Base-by-base conservation (phyloP, 1,140 invertebrate species). In the Brachionus calyciflorus region DNA sequence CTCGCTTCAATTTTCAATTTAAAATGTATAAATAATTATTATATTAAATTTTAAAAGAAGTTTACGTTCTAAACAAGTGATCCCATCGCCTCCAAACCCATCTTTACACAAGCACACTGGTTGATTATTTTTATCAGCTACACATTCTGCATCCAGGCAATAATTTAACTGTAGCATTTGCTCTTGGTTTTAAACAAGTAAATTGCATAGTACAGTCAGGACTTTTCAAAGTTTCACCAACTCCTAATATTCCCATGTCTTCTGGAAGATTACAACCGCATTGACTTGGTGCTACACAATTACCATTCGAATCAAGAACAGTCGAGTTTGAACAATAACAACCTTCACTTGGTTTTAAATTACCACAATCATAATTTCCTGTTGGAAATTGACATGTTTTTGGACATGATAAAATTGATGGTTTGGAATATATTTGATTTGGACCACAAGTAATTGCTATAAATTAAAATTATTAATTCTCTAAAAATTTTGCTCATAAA, bases 201-300 rank as follows among this genome's bases (percentile, higher is more conserved):
- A 49, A 49, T n/a, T n/a, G n/a, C n/a, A n/a, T n/a, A n/a, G 37
- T 68, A 26, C 63, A 68, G 19, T 68, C 63, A n/a, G 63, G n/a
- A 48, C 63, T 68, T 41, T 44, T 68, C 2, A 28, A 14, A 26
- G 19, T 46, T 21, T 14, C 17, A 7, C 48, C 48, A 48, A 60
- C 55, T 37, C 37, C 55, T 26, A 70, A 33, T 17, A 70, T 51
- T 7, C 37, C 37, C 4, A 19, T 26, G 3, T 46, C 14, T 0
- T 70, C 65, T n/a, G 65, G 65, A 6, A 70, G 24, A 24, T 49
- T 26, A 70, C 65, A 70, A 28, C 69, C 44, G 44, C 69, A 75
- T 21, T 28, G 19, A 26, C 30, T 26, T 46, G 33, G 48, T 9
- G 19, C 24, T 19, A 75, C 28, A 75, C 69, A 75, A 26, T 51